Percentiles rank a stretch among this genome's conserved stretches.
These are phyloP conservation scores for Thamnophis sirtalis DNA, from an alignment of 2,113 vertebrate genomes.

Conservation along the genomic window DNA sequence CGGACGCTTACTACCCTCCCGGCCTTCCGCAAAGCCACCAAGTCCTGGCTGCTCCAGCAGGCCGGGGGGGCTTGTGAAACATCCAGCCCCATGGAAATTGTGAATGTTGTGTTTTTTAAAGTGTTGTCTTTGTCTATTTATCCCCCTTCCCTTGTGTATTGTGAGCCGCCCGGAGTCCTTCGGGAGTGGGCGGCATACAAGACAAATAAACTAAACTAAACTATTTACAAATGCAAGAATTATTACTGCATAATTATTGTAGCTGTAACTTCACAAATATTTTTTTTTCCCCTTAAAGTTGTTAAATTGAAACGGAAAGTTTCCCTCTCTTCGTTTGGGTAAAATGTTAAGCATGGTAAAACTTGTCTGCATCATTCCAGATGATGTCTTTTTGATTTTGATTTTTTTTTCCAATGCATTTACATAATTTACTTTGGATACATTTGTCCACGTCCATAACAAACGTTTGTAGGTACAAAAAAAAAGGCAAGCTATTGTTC, in stretches of 20 bases:
- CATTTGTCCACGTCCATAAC: background rate
- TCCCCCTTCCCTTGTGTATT: too few relatives aligned
- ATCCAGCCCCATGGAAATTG: too few relatives aligned
- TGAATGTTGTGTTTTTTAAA: too few relatives aligned
- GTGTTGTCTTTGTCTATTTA: too few relatives aligned
- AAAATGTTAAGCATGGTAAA: background rate
- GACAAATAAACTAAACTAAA: too few relatives aligned
- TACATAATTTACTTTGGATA: background rate
- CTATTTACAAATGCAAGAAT: background rate
- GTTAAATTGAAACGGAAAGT: background rate
- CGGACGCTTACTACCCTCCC: too few relatives aligned
- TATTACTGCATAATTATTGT: too few relatives aligned
- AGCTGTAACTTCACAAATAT: background rate
- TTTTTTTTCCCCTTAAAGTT: background rate
- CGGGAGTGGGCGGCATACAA: too few relatives aligned
- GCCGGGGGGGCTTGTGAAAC: too few relatives aligned
- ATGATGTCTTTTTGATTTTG: background rate
- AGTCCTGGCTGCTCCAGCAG: too few relatives aligned
- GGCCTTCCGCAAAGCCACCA: too few relatives aligned
- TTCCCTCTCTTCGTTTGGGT: background rate
- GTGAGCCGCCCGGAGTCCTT: too few relatives aligned
- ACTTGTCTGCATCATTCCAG: background rate
- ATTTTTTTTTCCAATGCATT: background rate
- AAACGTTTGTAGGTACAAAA: slow-evolving; percentile 32
- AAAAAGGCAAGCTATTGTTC: background rate